Evolutionary conservation across 2,888 invertebrate genomes (phyloP), one percentile per base, ranked within the genome.

Genomic region (Bembecia ichneumoniformis): DNA sequence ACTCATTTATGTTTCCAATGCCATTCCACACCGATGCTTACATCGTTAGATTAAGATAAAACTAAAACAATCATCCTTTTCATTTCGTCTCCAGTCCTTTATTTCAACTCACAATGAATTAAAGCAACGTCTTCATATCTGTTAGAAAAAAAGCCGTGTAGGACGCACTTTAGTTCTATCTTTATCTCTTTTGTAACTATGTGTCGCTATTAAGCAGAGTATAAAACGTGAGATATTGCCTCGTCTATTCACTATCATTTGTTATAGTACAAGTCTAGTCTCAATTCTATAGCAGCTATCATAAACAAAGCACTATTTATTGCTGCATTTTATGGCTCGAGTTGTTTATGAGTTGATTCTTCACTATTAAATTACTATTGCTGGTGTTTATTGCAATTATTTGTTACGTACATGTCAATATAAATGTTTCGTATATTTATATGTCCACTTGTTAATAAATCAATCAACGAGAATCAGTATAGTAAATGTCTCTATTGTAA

Each of bases 11-110:
- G 52, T 71, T 62, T 68, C 54, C 60, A 28, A 20, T 49, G 48
- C 58, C 68, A 62, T 68, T 64, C 68, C 67, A 71, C 71, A 64
- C 64, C 68, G 67, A 63, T 69, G 68, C 71, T 76, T 77, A 77
- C 76, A 82, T 77, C 76, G 76, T 78, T 79, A 79, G 82, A 83
- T 83, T 82, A 72, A 82, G 82, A 84, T 84, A 82, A 82, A 83
- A 84, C 77, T 82, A 82, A 84, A 86, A 87, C 87, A 87, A 86
- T 87, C 82, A 83, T 84, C 83, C 81, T 84, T 84, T 84, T 82
- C 78, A 80, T 82, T 81, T 74, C 66, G 63, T 66, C 63, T 65
- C 60, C 66, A 69, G 66, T 73, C 76, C 70, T 82, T 83, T 84
- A 82, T 82, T 83, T 80, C 71, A 74, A 73, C 68, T 56, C 64